These are phyloP conservation scores for Podarcis siculus DNA, from an alignment of 2,797 vertebrate species.

Conservation along the genomic window DNA sequence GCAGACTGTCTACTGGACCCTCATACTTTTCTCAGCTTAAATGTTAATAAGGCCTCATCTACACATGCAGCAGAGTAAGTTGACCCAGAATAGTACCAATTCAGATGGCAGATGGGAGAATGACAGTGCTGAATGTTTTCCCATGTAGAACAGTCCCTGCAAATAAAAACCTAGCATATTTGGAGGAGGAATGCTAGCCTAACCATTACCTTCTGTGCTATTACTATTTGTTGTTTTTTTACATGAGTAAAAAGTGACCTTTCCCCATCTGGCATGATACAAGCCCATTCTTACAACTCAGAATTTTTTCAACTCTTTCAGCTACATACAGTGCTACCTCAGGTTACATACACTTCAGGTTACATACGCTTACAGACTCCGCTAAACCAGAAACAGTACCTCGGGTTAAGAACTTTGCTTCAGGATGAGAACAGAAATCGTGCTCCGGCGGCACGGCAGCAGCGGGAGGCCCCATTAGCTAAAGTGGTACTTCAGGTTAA, in stretches of 20 bases:
- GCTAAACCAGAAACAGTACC: too few relatives aligned
- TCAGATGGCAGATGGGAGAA: neutral
- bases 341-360: too few relatives aligned
- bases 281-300: neutral
- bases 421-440: too few relatives aligned
- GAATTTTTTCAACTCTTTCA: neutral
- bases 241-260: neutral
- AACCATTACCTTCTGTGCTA: neutral
- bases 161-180: neutral
- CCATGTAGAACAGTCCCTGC: neutral
- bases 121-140: neutral
- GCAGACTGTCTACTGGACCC: too few relatives aligned
- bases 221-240: neutral
- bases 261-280: neutral
- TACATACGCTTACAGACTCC: too few relatives aligned
- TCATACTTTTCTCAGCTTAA: slow-evolving; percentile 2
- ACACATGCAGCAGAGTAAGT: neutral
- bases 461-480: too few relatives aligned
- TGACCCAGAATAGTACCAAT: neutral
- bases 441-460: too few relatives aligned
- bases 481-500: too few relatives aligned
- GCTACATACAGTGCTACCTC: too few relatives aligned
- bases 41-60: neutral
- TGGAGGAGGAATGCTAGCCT: too few relatives aligned
- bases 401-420: too few relatives aligned